Percentiles rank a stretch among this genome's conserved stretches.
Evolutionary conservation across 2,888 invertebrate species (phyloP).

Genomic region (Atrina japonica): DNA sequence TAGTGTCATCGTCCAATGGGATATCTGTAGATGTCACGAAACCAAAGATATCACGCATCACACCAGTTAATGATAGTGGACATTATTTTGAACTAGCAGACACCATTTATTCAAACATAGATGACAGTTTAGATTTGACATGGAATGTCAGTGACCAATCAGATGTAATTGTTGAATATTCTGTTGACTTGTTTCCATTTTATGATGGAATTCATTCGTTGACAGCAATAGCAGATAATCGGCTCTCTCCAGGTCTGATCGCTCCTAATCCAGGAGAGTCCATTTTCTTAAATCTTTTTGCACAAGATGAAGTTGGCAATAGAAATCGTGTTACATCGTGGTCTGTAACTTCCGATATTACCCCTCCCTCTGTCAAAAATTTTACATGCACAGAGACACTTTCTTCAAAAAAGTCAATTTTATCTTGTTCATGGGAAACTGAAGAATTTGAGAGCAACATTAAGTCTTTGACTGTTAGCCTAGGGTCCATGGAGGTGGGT

Average conservation of each 20-base stretch:
- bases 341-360: conserved; percentile 54
- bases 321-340: conserved; percentile 35
- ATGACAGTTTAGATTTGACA: conserved; percentile 41
- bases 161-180: background rate
- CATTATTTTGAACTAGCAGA: conserved; percentile 12
- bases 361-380: conserved; percentile 44
- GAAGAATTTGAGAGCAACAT: conserved; percentile 57
- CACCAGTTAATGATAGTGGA: conserved; percentile 29
- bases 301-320: conserved; percentile 54
- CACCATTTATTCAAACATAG: conserved; percentile 44
- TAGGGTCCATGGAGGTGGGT: background rate
- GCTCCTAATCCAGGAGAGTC: conserved; percentile 46
- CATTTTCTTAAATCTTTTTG: conserved; percentile 45
- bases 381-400: conserved; percentile 48
- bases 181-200: conserved; percentile 36
- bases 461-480: background rate
- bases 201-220: conserved; percentile 5
- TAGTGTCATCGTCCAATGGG: conserved; percentile 64
- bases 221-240: background rate
- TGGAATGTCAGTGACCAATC: conserved; percentile 48
- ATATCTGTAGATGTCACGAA: conserved; percentile 53
- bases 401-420: conserved; percentile 40
- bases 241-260: conserved; percentile 25
- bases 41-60: conserved; percentile 46
- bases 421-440: conserved; percentile 52